Base-by-base conservation (phyloP, 1,140 invertebrate species). In the Drosophila sturtevanti region DNA sequence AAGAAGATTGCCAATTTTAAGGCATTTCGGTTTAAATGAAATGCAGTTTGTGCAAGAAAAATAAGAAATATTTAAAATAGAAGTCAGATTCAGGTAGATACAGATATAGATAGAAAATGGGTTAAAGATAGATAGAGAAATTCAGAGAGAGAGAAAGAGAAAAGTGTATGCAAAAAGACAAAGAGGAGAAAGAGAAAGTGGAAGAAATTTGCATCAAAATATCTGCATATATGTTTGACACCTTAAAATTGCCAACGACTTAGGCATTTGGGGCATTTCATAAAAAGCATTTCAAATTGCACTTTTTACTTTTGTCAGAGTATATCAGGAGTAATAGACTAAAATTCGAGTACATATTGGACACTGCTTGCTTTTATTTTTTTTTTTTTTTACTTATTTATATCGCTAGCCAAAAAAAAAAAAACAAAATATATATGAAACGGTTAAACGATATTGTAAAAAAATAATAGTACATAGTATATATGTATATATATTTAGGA, bases 291-390 rank as follows among this genome's bases (percentile, higher is more conserved):
- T 52, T 35, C 34, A 73, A 66, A 44, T 76, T 41, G 54, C 60
- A 56, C 41, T 77, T 79, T 80, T 77, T 84, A 90, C 90, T 82
- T 38, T 74, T 91, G 90, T 91, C 90, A 90, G 78, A 90, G 90
- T 91, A 91, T 91, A 91, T 91, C 90, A 91, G 78, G 90, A 91
- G 90, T 77, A 91, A 91, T 91, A 91, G 90, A 91, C 90, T 91
- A 91, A 91, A 90, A 90, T 91, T 91, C 90, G 90, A 91, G 90
- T 91, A 91, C 81, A 84, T 48, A 48, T 81, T 89, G 78, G 67
- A 87, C 79, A 77, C 72, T 84, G 58, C 41, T 81, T 72, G 61
- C 63, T 74, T 64, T 38, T 73, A 6, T 48, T 48, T 21, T 18
- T 16, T 5, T 3, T 48, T 16, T 16, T 41, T 16, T 5, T 3